Conservation (phyloP, 2,113 vertebrate genomes). For the Turnix velox region DNA sequence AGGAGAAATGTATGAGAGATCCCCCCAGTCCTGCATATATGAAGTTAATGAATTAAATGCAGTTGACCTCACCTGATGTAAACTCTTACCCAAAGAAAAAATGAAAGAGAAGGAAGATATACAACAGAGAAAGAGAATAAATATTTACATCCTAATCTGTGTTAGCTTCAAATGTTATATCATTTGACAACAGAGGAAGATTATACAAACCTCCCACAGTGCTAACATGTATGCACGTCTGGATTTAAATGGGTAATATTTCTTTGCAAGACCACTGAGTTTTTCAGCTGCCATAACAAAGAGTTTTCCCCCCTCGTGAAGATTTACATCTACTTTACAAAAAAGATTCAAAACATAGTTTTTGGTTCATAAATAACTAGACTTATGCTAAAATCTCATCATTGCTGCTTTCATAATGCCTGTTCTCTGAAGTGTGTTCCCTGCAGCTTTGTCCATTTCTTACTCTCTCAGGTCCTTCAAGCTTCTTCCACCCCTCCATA, state of each 20-base stretch:
- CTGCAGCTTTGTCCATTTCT: background rate
- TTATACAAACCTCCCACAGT: background rate
- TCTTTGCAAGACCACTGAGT: background rate
- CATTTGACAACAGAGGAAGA: background rate
- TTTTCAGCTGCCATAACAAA: background rate
- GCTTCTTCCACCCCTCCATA: background rate
- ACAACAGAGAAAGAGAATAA: background rate
- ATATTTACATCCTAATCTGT: background rate
- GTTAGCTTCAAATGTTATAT: background rate
- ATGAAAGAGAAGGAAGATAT: background rate
- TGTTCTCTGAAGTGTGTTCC: background rate
- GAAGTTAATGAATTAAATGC: background rate
- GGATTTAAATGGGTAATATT: background rate
- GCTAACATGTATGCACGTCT: background rate
- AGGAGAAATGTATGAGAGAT: background rate
- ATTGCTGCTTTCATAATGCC: background rate
- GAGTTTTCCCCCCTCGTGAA: background rate
- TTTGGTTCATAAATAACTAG: background rate
- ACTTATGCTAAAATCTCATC: background rate
- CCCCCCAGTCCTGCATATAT: rapidly evolving
- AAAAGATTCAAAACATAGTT: background rate
- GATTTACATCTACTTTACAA: background rate
- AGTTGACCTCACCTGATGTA: background rate
- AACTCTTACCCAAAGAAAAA: background rate
- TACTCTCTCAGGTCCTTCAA: constrained; percentile 2